These are phyloP conservation scores for Ecdyonurus torrentis DNA, from an alignment of 2,888 invertebrate species.

Conservation along the genomic window DNA sequence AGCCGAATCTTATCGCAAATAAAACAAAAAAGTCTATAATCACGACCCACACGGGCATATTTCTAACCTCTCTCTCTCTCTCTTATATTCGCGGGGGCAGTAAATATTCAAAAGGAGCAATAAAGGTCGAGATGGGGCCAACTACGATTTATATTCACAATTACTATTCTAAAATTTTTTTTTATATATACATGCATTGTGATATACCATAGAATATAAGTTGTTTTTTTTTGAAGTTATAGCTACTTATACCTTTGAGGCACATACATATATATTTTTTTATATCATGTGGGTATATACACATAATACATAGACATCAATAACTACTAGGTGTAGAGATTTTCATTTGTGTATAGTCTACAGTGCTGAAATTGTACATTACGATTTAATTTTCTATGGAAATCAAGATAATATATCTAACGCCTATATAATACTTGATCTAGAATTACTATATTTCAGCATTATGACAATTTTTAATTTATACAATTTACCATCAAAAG, in stretches of 20 bases:
- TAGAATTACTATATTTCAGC: too few species aligned
- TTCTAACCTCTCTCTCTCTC: background rate
- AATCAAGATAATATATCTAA: too few species aligned
- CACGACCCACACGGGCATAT: background rate
- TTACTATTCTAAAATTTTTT: background rate
- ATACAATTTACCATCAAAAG: too few species aligned
- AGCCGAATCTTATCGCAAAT: background rate
- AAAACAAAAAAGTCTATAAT: background rate
- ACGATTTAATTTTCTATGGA: too few species aligned
- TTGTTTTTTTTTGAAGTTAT: background rate
- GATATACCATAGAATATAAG: background rate
- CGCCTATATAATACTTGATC: too few species aligned
- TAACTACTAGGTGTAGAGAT: too few species aligned
- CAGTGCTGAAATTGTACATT: too few species aligned
- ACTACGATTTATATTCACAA: background rate
- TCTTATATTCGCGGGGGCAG: background rate
- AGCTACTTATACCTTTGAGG: background rate
- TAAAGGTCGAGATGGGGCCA: background rate
- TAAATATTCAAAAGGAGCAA: background rate
- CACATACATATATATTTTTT: background rate
- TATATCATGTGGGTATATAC: background rate
- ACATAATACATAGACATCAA: background rate
- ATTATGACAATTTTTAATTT: too few species aligned
- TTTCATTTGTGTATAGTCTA: too few species aligned
- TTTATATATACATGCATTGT: background rate